phyloP scores from a whole-genome alignment of 2,113 vertebrate genomes.

The cattle (Bos taurus) region ARS-UCD2.0 NC_037338.1:70075001-70075500 shows the following conservation, averaged over 20 bases:
- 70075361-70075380: constrained; percentile 15
- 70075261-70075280: too few relatives aligned
- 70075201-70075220: too few relatives aligned
- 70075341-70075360: not conserved
- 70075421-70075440: not conserved
- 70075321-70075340: too few relatives aligned
- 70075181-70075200: too few relatives aligned
- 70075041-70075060: not conserved
- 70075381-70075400: not conserved
- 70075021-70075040: not conserved
- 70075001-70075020: not conserved
- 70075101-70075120: too few relatives aligned
- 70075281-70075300: too few relatives aligned
- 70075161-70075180: too few relatives aligned
- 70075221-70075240: too few relatives aligned
- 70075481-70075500: not conserved
- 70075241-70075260: too few relatives aligned
- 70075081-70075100: not conserved
- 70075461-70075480: not conserved
- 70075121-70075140: too few relatives aligned
- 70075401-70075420: not conserved
- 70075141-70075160: too few relatives aligned
- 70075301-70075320: too few relatives aligned
- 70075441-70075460: not conserved
- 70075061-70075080: not conserved